Percentiles rank a stretch among this genome's conserved stretches.
These are phyloP conservation scores for Metopolophium dirhodum DNA, from an alignment of 1,140 invertebrate species.

Conservation along the genomic window DNA sequence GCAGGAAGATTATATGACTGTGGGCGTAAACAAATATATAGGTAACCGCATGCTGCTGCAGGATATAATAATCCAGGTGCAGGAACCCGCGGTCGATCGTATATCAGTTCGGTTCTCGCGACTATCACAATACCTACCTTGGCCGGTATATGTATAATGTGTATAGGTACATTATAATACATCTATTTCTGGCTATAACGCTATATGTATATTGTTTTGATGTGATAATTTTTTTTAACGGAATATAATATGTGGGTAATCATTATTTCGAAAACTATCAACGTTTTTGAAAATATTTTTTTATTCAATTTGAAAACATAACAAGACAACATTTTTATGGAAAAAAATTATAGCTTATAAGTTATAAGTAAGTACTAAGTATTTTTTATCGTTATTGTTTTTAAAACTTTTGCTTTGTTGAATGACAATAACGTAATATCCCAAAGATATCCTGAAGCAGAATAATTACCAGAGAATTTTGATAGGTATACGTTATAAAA, in stretches of 20 bases:
- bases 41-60: not conserved
- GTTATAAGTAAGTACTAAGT: too few species aligned
- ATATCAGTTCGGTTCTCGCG: constrained; percentile 1
- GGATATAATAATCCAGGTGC: constrained; percentile 12
- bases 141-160: not conserved
- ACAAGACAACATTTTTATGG: too few species aligned
- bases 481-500: not conserved
- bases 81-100: not conserved
- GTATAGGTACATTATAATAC: not conserved
- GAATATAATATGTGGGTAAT: not conserved
- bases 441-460: not conserved
- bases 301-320: too few species aligned
- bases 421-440: not conserved
- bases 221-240: not conserved
- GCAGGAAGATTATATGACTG: not conserved
- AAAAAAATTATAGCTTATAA: not conserved
- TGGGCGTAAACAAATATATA: constrained; percentile 23
- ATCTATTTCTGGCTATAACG: not conserved
- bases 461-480: not conserved
- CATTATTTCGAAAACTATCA: not conserved
- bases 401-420: not conserved
- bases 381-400: not conserved
- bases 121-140: not conserved
- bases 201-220: not conserved
- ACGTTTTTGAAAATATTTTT: not conserved